These are phyloP conservation scores for Ennomos erosarius DNA, from an alignment of 2,888 invertebrate species.

Conservation along the genomic window DNA sequence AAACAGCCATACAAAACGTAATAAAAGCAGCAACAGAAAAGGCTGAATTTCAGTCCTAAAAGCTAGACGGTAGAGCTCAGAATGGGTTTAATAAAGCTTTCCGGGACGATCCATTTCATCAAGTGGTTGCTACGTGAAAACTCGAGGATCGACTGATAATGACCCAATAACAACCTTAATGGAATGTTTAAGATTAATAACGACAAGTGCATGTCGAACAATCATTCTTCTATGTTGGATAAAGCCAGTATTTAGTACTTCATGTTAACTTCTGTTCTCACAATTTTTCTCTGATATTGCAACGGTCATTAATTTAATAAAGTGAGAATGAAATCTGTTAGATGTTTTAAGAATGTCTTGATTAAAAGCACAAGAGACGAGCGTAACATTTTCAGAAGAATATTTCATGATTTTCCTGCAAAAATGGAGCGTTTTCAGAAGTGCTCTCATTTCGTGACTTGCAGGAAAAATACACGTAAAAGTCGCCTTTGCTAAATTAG, in stretches of 20 bases:
- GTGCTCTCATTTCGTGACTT: conserved; percentile 1
- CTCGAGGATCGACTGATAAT: conserved; percentile 20
- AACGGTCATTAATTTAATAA: no score
- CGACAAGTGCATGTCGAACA: neutral
- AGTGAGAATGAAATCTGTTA: no score
- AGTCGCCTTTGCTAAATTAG: neutral
- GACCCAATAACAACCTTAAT: conserved; percentile 12
- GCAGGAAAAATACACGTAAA: neutral
- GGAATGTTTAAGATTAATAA: conserved; percentile 1
- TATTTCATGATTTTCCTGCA: neutral
- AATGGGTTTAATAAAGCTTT: conserved; percentile 12
- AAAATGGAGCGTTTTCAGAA: neutral
- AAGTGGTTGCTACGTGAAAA: conserved; percentile 16
- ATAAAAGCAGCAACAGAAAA: conserved; percentile 2
- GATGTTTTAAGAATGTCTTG: conserved; percentile 7
- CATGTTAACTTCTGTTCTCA: no score
- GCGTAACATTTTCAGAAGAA: conserved; percentile 3
- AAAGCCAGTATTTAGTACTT: no score
- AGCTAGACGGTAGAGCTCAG: conserved; percentile 11
- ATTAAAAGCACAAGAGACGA: conserved; percentile 2
- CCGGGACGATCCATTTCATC: neutral
- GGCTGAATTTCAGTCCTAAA: conserved; percentile 7
- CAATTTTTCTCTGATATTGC: no score
- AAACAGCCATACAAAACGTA: neutral
- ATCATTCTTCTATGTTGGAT: no score